phyloP scores from a whole-genome alignment of 2,797 vertebrate species.

The Hybognathus amarus region DNA sequence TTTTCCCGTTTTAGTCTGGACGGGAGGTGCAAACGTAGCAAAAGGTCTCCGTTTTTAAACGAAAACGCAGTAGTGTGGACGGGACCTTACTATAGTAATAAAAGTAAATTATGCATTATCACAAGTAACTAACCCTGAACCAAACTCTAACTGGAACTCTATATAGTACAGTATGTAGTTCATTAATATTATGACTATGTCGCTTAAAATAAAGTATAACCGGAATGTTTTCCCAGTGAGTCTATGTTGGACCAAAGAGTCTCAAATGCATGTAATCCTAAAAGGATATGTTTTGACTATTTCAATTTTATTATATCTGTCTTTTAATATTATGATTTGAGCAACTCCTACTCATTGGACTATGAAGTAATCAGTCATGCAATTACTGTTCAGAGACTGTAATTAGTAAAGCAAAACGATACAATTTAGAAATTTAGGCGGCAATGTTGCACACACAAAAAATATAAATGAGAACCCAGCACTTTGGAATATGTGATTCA shows the following conservation, averaged over 20 bases:
- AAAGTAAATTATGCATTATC: too few relatives aligned
- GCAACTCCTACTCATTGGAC: neutral
- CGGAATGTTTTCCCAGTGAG: neutral
- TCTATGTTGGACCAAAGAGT: neutral
- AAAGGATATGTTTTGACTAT: neutral
- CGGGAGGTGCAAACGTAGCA: too few relatives aligned
- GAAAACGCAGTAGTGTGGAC: too few relatives aligned
- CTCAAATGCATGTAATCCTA: neutral
- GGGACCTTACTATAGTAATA: too few relatives aligned
- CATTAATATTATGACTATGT: too few relatives aligned
- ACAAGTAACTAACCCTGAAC: too few relatives aligned
- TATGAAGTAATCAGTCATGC: neutral
- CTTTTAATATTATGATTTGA: neutral
- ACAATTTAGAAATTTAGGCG: neutral
- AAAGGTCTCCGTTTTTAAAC: too few relatives aligned
- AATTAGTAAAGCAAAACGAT: conserved; percentile 10
- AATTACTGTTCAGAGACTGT: neutral
- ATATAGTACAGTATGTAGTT: too few relatives aligned
- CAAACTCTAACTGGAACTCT: too few relatives aligned
- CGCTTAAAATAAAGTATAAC: too few relatives aligned
- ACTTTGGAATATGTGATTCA: neutral
- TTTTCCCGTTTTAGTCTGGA: too few relatives aligned
- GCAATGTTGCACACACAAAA: neutral
- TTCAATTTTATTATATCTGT: neutral
- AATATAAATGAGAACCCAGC: neutral